Base-by-base conservation (phyloP, 2,888 invertebrate genomes). In the Stenichneumon culpator region DNA sequence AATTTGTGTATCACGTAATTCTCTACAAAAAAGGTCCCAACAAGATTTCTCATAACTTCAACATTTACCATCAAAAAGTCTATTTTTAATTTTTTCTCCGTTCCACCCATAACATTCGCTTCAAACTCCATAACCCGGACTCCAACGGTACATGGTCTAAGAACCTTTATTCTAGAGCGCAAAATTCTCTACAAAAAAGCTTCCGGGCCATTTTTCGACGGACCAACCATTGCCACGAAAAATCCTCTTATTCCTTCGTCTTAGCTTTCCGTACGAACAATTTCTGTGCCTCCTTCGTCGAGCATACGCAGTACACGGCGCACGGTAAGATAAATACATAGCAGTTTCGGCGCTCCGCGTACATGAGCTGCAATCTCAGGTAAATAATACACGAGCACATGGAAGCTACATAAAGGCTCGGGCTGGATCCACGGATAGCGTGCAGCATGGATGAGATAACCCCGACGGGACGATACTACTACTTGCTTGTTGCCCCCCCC, bases 361-460 rank as follows among this genome's bases (percentile, higher is more conserved):
- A 32, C 16, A 60, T 57, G 32, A 54, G 32, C 9, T 25, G 16
- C n/a, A 73, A 65, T 50, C 70, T 52, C 79, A 63, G 60, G 32
- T 79, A 52, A 60, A 79, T 79, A 79, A 70, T 79, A 63, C 63
- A 79, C 70, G 16, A 16, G 47, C 70, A 77, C 72, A 77, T 80
- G 72, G 50, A 77, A 54, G 70, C 67, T 84, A 82, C 65, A 75
- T 67, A 79, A 82, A 82, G 75, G 65, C 74, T 54, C 65, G 67
- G 36, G 28, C 65, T 69, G 69, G 47, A 74, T 81, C 47, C 73
- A 19, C 47, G 19, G 57, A 84, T 81, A 52, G 68, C 78, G 47
- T 79, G 84, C 74, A 85, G 79, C 79, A 79, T 57, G 84, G 72
- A 82, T 79, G 82, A 82, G 84, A 67, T 70, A 57, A 60, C 70